Evolutionary conservation across 2,797 vertebrate species (phyloP).

Genomic region (Fringilla coelebs): DNA sequence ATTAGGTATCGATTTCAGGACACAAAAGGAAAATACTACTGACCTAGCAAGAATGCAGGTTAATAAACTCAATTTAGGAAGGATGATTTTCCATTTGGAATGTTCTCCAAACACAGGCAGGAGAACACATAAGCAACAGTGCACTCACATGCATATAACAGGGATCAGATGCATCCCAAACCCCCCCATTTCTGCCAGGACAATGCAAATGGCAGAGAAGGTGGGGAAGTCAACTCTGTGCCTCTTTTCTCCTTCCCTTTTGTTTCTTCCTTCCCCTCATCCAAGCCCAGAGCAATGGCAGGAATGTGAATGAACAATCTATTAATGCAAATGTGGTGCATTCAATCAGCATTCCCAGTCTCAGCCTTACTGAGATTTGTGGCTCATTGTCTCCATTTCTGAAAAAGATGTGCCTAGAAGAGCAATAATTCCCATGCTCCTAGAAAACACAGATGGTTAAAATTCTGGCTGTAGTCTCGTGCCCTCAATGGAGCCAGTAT

Average conservation of each 20-base stretch:
- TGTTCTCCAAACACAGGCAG: background rate
- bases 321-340: background rate
- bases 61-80: conserved; percentile 24
- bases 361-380: background rate
- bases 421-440: conserved; percentile 30
- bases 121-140: background rate
- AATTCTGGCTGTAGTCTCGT: background rate
- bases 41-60: background rate
- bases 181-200: background rate
- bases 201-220: background rate
- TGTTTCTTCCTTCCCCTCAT: background rate
- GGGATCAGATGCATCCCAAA: background rate
- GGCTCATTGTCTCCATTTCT: background rate
- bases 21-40: background rate
- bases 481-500: background rate
- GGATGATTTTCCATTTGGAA: background rate
- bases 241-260: background rate
- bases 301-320: conserved; percentile 18
- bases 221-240: background rate
- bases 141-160: background rate
- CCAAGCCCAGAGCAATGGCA: background rate
- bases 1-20: background rate
- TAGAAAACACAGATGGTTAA: conserved; percentile 11
- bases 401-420: conserved; percentile 28
- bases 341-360: background rate